These are phyloP conservation scores for Pyrgilauda ruficollis DNA, from an alignment of 2,113 vertebrate genomes.

Conservation along the genomic window DNA sequence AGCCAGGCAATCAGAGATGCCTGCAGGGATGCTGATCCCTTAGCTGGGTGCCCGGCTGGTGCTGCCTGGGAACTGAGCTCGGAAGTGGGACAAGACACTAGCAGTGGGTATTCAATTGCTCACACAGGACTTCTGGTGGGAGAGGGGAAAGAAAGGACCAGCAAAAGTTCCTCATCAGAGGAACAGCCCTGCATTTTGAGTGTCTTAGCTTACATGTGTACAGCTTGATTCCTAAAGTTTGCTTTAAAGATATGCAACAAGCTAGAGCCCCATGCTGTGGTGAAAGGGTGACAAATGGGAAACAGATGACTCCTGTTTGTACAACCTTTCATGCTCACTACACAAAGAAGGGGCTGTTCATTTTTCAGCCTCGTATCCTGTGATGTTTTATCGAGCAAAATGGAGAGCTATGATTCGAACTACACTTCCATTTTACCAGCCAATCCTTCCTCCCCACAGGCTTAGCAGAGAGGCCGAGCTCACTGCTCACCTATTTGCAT, in stretches of 20 bases:
- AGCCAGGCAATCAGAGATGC: not conserved
- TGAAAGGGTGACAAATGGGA: not conserved
- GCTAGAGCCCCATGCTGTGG: not conserved
- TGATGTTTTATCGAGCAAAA: not conserved
- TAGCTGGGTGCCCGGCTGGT: rapidly evolving
- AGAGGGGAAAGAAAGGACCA: not conserved
- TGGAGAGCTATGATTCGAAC: not conserved
- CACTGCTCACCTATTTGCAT: not conserved
- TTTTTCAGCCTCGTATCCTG: not conserved
- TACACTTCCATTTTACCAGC: not conserved
- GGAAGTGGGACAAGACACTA: rapidly evolving
- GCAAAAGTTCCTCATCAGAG: not conserved
- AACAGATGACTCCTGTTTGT: not conserved
- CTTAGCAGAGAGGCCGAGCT: not conserved
- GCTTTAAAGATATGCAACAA: not conserved
- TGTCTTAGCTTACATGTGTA: not conserved
- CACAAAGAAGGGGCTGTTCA: not conserved
- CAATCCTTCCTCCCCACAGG: not conserved
- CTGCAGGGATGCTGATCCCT: not conserved
- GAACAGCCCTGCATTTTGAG: not conserved
- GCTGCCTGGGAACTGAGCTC: not conserved
- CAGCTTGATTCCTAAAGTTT: not conserved
- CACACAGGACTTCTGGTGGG: not conserved
- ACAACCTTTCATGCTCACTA: not conserved
- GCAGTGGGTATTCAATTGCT: not conserved